These are phyloP conservation scores for Epizoanthus scotinus DNA, from an alignment of 92 coral and sea anemone genomes.

Conservation along the genomic window DNA sequence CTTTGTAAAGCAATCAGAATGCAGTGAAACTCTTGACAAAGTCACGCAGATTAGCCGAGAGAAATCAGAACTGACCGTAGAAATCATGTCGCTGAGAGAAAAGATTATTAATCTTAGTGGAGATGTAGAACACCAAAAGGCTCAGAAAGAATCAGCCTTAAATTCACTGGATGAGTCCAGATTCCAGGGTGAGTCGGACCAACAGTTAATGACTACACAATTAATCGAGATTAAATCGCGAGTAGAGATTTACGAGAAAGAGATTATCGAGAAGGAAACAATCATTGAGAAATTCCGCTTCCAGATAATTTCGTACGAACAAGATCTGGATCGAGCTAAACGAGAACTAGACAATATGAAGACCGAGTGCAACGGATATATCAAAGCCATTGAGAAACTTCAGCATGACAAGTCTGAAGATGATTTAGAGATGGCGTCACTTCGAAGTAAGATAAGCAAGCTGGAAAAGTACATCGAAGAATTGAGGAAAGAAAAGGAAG, in stretches of 20 bases:
- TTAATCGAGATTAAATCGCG: conserved; percentile 70
- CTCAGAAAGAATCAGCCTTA: conserved; percentile 59
- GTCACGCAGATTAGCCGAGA: conserved; percentile 79
- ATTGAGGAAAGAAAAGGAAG: conserved; percentile 76
- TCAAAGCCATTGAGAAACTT: conserved; percentile 63
- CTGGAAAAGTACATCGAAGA: conserved; percentile 78
- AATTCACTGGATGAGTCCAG: conserved; percentile 55
- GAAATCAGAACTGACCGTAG: conserved; percentile 88
- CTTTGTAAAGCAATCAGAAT: conserved; percentile 81
- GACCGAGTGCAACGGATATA: conserved; percentile 63
- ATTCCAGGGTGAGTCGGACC: conserved; percentile 70
- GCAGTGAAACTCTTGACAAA: conserved; percentile 71
- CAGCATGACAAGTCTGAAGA: conserved; percentile 80
- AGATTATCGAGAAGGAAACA: conserved; percentile 80
- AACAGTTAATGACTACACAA: conserved; percentile 63
- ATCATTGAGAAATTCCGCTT: conserved; percentile 79
- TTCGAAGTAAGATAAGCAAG: conserved; percentile 67
- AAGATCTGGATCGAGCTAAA: conserved; percentile 77
- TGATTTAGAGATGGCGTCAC: conserved; percentile 63
- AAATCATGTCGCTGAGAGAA: conserved; percentile 84
- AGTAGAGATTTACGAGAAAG: conserved; percentile 75
- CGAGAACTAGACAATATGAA: conserved; percentile 82
- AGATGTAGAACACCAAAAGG: conserved; percentile 69
- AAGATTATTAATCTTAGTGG: conserved; percentile 74
- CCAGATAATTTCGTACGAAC: conserved; percentile 74